phyloP scores from a whole-genome alignment of 2,888 invertebrate species.

The Oligia latruncula region DNA sequence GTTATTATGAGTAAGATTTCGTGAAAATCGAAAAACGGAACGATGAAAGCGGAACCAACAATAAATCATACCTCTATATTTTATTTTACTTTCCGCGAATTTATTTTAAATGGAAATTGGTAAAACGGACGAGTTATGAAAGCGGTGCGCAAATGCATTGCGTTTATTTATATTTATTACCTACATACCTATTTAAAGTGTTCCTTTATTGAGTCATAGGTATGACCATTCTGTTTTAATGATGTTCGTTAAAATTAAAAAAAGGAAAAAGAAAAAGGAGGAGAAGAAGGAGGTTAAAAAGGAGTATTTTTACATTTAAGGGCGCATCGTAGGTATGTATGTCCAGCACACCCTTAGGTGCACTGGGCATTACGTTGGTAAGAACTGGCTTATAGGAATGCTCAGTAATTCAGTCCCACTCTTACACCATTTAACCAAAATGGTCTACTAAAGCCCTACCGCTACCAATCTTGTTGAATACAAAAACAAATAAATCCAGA shows the following conservation, averaged over 20 bases:
- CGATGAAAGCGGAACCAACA: not conserved
- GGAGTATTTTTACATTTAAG: not conserved
- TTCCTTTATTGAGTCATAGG: not conserved
- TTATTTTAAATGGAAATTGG: constrained; percentile 2
- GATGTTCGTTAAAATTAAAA: not conserved
- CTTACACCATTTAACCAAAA: not conserved
- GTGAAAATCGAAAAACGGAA: not conserved
- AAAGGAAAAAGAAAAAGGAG: too few species aligned
- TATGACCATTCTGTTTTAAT: not conserved
- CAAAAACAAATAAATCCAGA: too few species aligned
- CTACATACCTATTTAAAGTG: too few species aligned
- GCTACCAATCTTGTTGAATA: not conserved
- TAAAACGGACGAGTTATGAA: not conserved
- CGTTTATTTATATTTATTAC: not conserved
- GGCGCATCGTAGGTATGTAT: not conserved
- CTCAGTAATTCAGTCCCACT: not conserved
- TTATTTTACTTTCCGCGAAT: not conserved
- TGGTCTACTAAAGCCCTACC: not conserved
- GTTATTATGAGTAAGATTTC: not conserved
- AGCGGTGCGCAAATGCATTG: not conserved
- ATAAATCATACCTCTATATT: not conserved
- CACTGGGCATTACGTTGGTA: not conserved
- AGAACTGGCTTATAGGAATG: not conserved
- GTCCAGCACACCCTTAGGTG: not conserved
- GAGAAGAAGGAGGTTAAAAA: not conserved